Base-by-base conservation (phyloP, 1,140 invertebrate genomes). In the Brachionus manjavacas region DNA sequence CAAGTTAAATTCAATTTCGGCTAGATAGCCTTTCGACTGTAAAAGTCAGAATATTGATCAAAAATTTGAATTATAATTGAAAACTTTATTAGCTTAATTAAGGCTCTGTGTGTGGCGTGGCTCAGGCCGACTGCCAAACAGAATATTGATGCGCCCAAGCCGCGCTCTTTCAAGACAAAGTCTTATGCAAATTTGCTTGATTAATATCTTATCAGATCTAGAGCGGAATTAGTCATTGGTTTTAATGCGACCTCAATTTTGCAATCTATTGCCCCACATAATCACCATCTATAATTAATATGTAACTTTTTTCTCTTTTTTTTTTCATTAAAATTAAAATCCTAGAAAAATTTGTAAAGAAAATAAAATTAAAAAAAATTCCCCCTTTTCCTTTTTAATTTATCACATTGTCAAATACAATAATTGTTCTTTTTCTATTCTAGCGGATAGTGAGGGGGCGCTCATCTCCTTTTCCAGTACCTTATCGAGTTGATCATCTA, bases 1-100 rank as follows among this genome's bases (percentile, higher is more conserved):
- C 66, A 72, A 72, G 35, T 39, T 72, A 41, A 72, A 72, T 72
- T 72, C 31, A 72, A 72, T 72, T 72, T 72, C 9, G 52, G 52
- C 52, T 60, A 7, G 52, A 6, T 60, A 60, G 52, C 52, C 52
- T 60, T 60, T 60, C 52, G 52, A 60, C 52, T 60, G 52, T 60
- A 60, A 60, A 60, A 60, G 52, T 60, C 52, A 60, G 52, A 60
- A 60, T 60, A 60, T 72, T 39, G 31, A 68, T 68, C 66, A 39
- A 68, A 68, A 68, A 31, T 68, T 39, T 68, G 52, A 60, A 60
- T 60, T 60, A 60, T 60, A 60, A 60, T 60, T 60, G 20, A 55
- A 60, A 60, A 60, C 52, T 60, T 60, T 60, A 60, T 60, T 60
- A 60, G 52, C 52, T 60, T 60, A 60, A 60, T 60, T 60, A 60